phyloP scores from a whole-genome alignment of 2,888 invertebrate genomes.

The Achlya flavicornis region DNA sequence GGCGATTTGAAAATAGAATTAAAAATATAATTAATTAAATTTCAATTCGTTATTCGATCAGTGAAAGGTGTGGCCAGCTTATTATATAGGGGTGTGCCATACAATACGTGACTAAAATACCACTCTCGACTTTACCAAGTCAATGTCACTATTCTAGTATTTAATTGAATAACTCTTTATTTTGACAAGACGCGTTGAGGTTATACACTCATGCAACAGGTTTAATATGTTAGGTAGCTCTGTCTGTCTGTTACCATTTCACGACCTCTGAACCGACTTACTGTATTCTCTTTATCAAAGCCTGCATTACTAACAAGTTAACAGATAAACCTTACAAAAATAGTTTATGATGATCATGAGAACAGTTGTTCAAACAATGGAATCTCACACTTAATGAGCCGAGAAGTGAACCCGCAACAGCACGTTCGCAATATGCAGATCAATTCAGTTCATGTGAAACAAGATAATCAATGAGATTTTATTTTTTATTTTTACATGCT shows the following conservation, averaged over 20 bases:
- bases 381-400: slow-evolving; percentile 1
- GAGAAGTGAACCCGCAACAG: not conserved
- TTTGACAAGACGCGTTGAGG: no score
- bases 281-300: no score
- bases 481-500: no score
- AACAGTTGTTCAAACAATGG: not conserved
- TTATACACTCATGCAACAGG: no score
- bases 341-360: not conserved
- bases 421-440: not conserved
- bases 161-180: no score
- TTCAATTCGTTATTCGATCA: not conserved
- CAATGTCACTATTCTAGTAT: not conserved
- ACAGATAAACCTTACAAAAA: not conserved
- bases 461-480: not conserved
- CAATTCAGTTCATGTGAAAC: slow-evolving; percentile 7
- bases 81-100: not conserved
- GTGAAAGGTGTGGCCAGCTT: not conserved
- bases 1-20: slow-evolving; percentile 6
- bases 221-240: no score
- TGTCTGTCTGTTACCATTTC: no score
- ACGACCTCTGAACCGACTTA: no score
- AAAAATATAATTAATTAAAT: not conserved
- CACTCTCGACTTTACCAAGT: not conserved
- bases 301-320: no score
- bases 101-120: not conserved